phyloP scores from a whole-genome alignment of 2,888 invertebrate genomes.

The Cantharis rustica region DNA sequence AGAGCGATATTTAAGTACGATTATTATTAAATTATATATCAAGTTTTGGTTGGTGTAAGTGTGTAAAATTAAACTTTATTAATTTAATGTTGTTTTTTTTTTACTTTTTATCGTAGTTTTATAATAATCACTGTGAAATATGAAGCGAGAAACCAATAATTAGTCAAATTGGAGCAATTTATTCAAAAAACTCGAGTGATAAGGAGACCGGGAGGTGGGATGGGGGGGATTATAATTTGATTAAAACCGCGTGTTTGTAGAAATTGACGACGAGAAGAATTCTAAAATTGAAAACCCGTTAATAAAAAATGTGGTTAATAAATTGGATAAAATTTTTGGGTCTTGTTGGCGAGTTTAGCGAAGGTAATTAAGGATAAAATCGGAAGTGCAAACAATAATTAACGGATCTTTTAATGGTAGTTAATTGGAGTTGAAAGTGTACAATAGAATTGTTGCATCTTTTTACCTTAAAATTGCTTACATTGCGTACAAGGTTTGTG shows the following conservation, averaged over 20 bases:
- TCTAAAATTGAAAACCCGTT: background rate
- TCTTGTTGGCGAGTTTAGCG: background rate
- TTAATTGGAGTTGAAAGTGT: background rate
- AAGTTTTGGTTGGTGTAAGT: too few species aligned
- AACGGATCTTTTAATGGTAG: background rate
- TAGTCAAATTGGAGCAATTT: too few species aligned
- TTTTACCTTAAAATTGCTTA: slow-evolving; percentile 23
- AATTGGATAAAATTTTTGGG: background rate
- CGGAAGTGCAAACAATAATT: background rate
- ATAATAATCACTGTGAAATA: too few species aligned
- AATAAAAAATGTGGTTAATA: background rate
- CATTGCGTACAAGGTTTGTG: slow-evolving; percentile 18
- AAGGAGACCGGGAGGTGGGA: too few species aligned
- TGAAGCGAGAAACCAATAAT: too few species aligned
- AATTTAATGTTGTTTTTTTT: too few species aligned
- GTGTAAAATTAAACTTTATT: too few species aligned
- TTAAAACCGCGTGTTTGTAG: background rate
- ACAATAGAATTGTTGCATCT: background rate
- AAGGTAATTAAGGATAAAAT: background rate
- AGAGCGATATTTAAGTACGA: too few species aligned
- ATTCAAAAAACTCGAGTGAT: too few species aligned
- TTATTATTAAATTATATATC: too few species aligned
- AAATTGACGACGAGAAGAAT: background rate
- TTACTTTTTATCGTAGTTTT: too few species aligned
- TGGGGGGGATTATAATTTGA: background rate